Evolutionary conservation across 2,797 vertebrate species (phyloP).

Genomic region (Lithobates pipiens): DNA sequence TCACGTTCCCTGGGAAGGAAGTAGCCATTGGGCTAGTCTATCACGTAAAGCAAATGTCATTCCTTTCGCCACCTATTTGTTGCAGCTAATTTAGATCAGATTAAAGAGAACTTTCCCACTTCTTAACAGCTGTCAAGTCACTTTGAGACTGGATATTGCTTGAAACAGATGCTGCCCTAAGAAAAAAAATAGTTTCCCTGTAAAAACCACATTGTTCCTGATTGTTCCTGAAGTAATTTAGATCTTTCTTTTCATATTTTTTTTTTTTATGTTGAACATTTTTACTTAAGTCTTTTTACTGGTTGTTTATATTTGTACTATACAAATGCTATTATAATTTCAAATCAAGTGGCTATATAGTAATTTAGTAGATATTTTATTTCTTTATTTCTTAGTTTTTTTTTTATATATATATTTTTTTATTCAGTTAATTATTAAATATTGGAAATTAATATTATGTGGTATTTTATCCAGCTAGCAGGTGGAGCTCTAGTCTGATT

Average conservation of each 20-base stretch:
- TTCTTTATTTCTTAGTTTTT: too few relatives aligned
- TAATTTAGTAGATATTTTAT: neutral
- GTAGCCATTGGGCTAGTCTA: constrained; percentile 8
- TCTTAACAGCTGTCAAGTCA: constrained; percentile 37
- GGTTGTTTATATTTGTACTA: neutral
- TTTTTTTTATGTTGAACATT: neutral
- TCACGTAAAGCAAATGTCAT: constrained; percentile 35
- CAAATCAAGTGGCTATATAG: neutral
- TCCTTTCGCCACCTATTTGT: constrained; percentile 42
- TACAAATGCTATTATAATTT: neutral
- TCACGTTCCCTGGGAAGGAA: constrained; percentile 17
- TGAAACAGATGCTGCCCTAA: constrained; percentile 8
- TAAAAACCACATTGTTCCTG: neutral
- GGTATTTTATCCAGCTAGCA: too few relatives aligned
- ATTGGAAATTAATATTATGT: too few relatives aligned
- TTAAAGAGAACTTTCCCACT: constrained; percentile 35
- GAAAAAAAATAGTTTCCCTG: too few relatives aligned
- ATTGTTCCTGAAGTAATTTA: neutral
- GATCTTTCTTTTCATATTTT: neutral
- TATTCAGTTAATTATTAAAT: too few relatives aligned
- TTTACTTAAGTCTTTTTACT: neutral
- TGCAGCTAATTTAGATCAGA: constrained; percentile 44
- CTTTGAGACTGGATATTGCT: neutral
- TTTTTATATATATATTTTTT: too few relatives aligned
- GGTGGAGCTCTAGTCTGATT: too few relatives aligned